Conservation (phyloP, 1,140 invertebrate species). For the Coptotermes formosanus region DNA sequence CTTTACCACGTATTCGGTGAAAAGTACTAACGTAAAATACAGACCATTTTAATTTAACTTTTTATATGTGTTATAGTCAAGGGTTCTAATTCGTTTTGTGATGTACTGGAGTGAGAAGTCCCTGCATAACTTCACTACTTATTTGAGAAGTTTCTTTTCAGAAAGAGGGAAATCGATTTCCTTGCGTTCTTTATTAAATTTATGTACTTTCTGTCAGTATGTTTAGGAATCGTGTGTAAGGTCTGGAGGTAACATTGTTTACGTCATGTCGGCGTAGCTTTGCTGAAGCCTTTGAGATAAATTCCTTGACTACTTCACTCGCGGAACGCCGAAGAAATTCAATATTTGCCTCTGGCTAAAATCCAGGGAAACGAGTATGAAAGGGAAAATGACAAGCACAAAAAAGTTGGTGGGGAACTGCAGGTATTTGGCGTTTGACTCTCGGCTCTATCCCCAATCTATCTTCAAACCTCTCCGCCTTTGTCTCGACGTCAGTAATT, state of each 20-base stretch:
- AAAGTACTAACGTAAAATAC: too few species aligned
- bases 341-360: slow-evolving; percentile 16
- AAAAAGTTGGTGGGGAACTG: neutral
- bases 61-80: neutral
- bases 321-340: neutral
- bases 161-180: neutral
- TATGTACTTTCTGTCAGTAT: neutral
- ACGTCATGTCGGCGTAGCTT: neutral
- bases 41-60: too few species aligned
- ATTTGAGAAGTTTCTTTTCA: neutral
- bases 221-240: neutral
- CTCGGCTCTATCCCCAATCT: neutral
- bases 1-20: too few species aligned
- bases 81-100: neutral
- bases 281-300: slow-evolving; percentile 6
- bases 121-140: neutral
- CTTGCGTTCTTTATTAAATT: slow-evolving; percentile 11
- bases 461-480: neutral
- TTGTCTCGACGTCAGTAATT: neutral
- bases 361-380: slow-evolving; percentile 5
- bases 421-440: neutral
- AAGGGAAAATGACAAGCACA: slow-evolving; percentile 5
- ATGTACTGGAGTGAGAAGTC: neutral
- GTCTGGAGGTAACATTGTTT: slow-evolving; percentile 15
- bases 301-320: slow-evolving; percentile 10